phyloP scores from a whole-genome alignment of 2,113 vertebrate species.

The Pithys albifrons region DNA sequence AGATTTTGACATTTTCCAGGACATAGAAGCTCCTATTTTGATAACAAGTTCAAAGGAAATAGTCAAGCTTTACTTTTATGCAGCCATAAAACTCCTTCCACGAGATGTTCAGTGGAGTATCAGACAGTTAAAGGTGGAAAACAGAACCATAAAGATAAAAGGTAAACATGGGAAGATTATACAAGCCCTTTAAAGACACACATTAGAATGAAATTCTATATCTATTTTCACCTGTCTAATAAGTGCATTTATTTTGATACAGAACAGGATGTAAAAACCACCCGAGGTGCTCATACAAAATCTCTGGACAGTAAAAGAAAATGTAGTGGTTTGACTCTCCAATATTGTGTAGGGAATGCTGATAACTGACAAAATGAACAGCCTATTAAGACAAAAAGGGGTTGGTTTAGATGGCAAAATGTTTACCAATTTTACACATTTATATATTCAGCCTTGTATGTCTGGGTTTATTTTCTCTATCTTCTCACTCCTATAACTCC shows the following conservation, averaged over 20 bases:
- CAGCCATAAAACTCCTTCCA: slow-evolving; percentile 13
- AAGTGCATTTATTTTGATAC: not conserved
- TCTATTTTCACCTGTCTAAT: not conserved
- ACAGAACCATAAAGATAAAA: slow-evolving; percentile 11
- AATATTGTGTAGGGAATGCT: not conserved
- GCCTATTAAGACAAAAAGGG: not conserved
- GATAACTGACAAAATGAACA: not conserved
- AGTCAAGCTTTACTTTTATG: slow-evolving; percentile 7
- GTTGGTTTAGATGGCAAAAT: not conserved
- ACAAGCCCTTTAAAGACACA: not conserved
- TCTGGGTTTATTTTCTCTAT: not conserved
- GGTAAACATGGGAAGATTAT: not conserved
- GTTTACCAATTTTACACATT: not conserved
- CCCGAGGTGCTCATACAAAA: not conserved
- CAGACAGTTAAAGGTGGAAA: slow-evolving; percentile 9
- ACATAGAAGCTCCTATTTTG: not conserved
- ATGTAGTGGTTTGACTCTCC: not conserved
- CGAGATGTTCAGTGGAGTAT: not conserved
- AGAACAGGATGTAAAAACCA: not conserved
- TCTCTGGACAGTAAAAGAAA: not conserved
- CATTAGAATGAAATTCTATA: not conserved
- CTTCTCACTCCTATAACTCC: not conserved
- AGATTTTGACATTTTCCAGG: not conserved
- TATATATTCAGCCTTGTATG: not conserved
- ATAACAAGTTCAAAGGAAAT: not conserved